These are phyloP conservation scores for Buceros bicornis DNA, from an alignment of 2,797 vertebrate species.

Conservation along the genomic window DNA sequence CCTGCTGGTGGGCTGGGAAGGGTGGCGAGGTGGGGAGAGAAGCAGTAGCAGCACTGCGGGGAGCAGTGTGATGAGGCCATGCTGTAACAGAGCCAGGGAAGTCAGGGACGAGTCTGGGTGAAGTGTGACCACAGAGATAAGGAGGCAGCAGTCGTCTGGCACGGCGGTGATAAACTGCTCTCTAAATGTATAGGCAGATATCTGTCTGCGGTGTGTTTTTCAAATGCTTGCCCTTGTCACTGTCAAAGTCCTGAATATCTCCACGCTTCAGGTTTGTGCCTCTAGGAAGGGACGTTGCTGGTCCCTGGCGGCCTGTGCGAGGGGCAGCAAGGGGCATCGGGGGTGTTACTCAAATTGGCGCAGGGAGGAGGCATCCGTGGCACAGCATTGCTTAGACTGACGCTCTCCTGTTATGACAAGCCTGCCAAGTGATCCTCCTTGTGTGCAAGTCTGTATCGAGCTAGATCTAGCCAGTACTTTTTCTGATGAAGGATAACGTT, in stretches of 20 bases:
- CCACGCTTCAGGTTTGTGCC: background rate
- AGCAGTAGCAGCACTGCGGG: background rate
- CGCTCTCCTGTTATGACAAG: background rate
- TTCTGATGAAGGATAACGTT: background rate
- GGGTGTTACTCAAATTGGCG: background rate
- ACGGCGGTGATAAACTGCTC: background rate
- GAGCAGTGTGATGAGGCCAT: background rate
- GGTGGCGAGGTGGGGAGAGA: background rate
- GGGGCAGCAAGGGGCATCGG: rapidly evolving
- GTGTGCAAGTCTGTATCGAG: background rate
- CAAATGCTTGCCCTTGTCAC: background rate
- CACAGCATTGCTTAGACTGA: rapidly evolving
- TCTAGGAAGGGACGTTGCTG: background rate
- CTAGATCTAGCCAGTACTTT: background rate
- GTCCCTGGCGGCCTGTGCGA: rapidly evolving
- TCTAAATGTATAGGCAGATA: background rate
- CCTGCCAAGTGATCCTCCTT: background rate
- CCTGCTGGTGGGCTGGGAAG: background rate
- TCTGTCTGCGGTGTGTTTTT: background rate
- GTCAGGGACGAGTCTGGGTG: background rate
- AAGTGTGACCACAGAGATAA: background rate
- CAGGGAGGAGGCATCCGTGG: background rate
- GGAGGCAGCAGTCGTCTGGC: background rate
- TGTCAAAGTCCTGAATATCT: background rate
- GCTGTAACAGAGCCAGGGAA: background rate